Evolutionary conservation across 1,140 invertebrate species (phyloP).

Genomic region (Leptinotarsa lineolata): DNA sequence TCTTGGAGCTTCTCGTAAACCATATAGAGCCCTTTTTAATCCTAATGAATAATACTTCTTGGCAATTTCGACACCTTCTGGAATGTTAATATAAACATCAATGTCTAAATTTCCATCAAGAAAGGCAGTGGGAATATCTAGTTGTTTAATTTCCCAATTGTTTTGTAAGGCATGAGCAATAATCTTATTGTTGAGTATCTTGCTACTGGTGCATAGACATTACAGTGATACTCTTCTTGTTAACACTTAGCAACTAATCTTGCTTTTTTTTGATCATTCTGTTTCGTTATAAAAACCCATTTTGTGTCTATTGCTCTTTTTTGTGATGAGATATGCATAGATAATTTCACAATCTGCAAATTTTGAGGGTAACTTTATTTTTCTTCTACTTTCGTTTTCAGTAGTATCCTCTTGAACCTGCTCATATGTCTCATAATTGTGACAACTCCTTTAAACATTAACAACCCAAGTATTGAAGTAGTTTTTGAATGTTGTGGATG

Average conservation of each 20-base stretch:
- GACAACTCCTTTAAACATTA: no score
- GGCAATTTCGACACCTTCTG: no score
- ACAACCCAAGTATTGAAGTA: no score
- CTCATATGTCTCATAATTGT: background rate
- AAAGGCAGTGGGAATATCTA: no score
- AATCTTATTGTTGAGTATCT: conserved; percentile 2
- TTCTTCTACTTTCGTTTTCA: background rate
- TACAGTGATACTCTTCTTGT: background rate
- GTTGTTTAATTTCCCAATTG: no score
- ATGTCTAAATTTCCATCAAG: no score
- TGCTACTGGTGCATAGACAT: conserved; percentile 5
- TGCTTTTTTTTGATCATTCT: conserved; percentile 4
- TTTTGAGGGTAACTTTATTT: background rate
- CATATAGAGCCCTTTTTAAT: conserved; percentile 24
- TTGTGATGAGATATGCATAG: background rate
- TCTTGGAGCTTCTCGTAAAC: no score
- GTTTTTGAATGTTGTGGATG: no score
- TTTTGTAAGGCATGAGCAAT: background rate
- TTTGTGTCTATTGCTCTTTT: conserved; percentile 9
- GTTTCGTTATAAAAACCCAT: background rate
- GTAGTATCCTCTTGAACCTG: background rate
- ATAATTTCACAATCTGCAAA: background rate
- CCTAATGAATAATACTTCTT: conserved; percentile 2
- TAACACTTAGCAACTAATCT: conserved; percentile 4
- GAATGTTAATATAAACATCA: no score